Evolutionary conservation across 2,113 vertebrate genomes (phyloP).

Genomic region (Sphyrna mokarran): DNA sequence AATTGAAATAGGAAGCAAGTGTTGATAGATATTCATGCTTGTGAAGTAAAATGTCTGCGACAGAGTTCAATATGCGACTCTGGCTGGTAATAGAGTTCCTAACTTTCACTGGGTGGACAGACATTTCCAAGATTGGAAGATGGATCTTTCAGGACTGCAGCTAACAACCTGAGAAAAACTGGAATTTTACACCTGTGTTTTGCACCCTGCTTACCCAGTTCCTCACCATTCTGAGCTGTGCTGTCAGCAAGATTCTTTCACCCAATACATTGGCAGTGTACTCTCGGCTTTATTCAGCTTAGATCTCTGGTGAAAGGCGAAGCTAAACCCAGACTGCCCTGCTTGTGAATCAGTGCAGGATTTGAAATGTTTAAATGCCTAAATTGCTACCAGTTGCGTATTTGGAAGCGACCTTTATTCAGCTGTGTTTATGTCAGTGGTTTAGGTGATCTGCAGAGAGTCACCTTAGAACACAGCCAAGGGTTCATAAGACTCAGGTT

Average conservation of each 20-base stretch:
- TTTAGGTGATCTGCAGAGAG: background rate
- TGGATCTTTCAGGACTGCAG: background rate
- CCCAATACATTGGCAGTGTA: background rate
- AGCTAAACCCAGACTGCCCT: background rate
- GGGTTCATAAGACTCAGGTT: background rate
- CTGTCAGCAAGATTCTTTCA: background rate
- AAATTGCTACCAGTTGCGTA: background rate
- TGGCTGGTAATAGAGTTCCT: background rate
- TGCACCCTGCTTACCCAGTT: background rate
- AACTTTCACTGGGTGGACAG: background rate
- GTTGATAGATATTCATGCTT: background rate
- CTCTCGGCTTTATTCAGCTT: background rate
- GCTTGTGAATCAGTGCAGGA: background rate
- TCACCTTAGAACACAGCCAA: background rate
- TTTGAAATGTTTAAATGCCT: background rate
- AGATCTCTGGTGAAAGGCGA: background rate
- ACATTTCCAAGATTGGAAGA: background rate
- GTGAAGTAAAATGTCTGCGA: background rate
- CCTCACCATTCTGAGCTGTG: background rate
- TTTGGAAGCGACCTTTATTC: background rate
- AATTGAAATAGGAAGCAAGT: constrained; percentile 2
- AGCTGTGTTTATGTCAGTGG: background rate
- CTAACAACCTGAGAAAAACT: background rate
- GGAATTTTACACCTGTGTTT: background rate
- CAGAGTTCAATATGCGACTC: background rate